Percentiles rank a stretch among this genome's conserved stretches.
phyloP scores from a whole-genome alignment of 1,140 invertebrate genomes.

The Yoshiicerus persimilis region DNA sequence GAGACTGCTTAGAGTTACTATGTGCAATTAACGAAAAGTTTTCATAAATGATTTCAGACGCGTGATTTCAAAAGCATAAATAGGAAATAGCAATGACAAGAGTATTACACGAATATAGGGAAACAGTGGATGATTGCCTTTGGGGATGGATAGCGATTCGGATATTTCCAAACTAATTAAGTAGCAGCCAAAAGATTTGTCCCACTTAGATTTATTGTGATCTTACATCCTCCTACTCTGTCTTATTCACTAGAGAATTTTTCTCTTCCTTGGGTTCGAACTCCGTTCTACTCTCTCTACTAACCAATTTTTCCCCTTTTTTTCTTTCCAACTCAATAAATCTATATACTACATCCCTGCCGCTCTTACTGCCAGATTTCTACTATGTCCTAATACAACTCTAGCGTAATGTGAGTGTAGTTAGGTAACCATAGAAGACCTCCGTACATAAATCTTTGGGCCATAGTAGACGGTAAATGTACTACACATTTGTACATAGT shows the following conservation, averaged over 20 bases:
- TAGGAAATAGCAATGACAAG: background rate
- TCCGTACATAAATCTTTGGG: background rate
- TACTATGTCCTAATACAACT: background rate
- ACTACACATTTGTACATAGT: background rate
- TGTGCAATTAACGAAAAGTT: too few species aligned
- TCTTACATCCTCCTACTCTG: conserved; percentile 33
- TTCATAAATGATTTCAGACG: too few species aligned
- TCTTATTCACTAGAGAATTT: background rate
- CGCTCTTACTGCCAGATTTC: background rate
- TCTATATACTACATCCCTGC: background rate
- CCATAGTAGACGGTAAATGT: background rate
- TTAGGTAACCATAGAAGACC: background rate
- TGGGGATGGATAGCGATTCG: background rate
- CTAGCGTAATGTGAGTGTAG: background rate
- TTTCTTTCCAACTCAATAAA: background rate
- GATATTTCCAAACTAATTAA: conserved; percentile 43
- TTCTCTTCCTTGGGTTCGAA: background rate
- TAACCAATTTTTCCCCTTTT: conserved; percentile 15
- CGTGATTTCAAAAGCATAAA: too few species aligned
- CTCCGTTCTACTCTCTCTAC: background rate
- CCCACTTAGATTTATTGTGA: conserved; percentile 41
- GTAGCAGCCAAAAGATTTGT: conserved; percentile 43
- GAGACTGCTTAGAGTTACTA: too few species aligned
- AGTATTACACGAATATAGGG: background rate
- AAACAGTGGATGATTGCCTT: background rate